Evolutionary conservation across 2,888 invertebrate species (phyloP).

Genomic region (Xanthia icteritia): DNA sequence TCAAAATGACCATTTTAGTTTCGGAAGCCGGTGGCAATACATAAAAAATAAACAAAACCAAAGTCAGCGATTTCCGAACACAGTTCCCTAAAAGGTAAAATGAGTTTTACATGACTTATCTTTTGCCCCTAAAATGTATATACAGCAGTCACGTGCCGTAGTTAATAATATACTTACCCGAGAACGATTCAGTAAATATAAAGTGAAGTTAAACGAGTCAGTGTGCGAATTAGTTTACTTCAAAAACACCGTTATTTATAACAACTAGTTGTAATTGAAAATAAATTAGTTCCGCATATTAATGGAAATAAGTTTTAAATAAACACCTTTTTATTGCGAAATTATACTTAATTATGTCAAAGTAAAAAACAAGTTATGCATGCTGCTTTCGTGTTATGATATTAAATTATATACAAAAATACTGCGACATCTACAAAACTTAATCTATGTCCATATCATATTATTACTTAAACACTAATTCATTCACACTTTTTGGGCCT

Average conservation of each 20-base stretch:
- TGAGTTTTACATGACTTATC: neutral
- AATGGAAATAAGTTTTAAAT: conserved; percentile 47
- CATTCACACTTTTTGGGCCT: conserved; percentile 60
- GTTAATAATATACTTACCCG: neutral
- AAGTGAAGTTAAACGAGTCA: neutral
- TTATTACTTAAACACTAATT: conserved; percentile 42
- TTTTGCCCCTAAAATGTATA: neutral
- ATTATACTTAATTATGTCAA: conserved; percentile 67
- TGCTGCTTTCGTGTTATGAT: conserved; percentile 59
- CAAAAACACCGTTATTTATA: neutral
- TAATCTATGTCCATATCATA: conserved; percentile 58
- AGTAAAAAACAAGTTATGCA: conserved; percentile 71
- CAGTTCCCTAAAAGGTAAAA: neutral
- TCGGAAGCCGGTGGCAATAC: neutral
- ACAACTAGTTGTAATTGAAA: conserved; percentile 18
- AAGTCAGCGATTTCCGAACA: neutral
- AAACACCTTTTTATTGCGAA: conserved; percentile 67
- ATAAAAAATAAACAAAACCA: neutral
- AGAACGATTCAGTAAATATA: neutral
- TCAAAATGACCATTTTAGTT: neutral
- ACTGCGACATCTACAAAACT: conserved; percentile 56
- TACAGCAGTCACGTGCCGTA: neutral
- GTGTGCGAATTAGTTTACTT: conserved; percentile 4
- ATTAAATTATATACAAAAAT: conserved; percentile 70
- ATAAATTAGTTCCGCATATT: conserved; percentile 4